Percentiles rank a stretch among this genome's conserved stretches.
Evolutionary conservation across 1,140 invertebrate species (phyloP).

Genomic region (Philotrypesis tridentata): DNA sequence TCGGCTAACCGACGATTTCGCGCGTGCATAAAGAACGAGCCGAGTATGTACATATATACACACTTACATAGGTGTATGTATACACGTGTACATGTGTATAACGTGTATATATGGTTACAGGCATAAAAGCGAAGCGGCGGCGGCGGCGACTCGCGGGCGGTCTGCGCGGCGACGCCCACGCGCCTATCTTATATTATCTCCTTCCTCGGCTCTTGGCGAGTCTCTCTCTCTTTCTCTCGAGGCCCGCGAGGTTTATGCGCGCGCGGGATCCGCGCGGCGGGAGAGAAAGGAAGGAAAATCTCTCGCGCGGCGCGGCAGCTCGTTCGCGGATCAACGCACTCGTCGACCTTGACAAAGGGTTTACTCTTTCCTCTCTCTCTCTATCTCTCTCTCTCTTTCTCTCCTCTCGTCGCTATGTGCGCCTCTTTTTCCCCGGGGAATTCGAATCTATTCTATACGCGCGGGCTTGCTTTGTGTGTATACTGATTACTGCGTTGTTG

Average conservation of each 20-base stretch:
- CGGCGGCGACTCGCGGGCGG: slow-evolving; percentile 4
- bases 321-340: not conserved
- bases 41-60: not conserved
- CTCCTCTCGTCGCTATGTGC: too few species aligned
- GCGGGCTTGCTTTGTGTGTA: too few species aligned
- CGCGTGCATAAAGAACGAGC: not conserved
- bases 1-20: not conserved
- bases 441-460: too few species aligned
- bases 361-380: not conserved
- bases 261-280: not conserved
- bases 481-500: too few species aligned
- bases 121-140: not conserved
- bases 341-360: slow-evolving; percentile 3
- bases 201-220: slow-evolving; percentile 14
- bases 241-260: not conserved
- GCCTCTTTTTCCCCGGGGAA: too few species aligned
- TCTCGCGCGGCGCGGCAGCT: not conserved
- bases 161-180: slow-evolving; percentile 3
- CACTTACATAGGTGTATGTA: too few species aligned
- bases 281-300: not conserved
- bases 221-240: too few species aligned
- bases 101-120: too few species aligned
- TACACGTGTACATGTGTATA: too few species aligned
- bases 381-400: too few species aligned
- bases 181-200: slow-evolving; percentile 26